These are phyloP conservation scores for Parnassius glacialis DNA, from an alignment of 2,888 invertebrate species.

Conservation along the genomic window DNA sequence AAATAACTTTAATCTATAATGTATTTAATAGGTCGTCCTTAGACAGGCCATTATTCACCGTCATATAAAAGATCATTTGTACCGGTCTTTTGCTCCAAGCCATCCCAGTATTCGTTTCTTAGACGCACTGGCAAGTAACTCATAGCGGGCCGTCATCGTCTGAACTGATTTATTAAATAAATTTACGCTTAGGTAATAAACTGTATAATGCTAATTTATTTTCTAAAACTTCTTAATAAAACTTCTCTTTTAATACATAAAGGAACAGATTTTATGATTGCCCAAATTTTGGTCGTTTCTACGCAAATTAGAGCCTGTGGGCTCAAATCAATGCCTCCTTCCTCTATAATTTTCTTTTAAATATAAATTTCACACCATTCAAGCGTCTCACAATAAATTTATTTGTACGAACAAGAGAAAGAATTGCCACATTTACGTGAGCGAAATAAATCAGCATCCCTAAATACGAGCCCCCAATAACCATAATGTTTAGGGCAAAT, in stretches of 20 bases:
- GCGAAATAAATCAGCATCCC: conserved; percentile 55
- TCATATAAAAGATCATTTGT: conserved; percentile 67
- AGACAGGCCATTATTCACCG: conserved; percentile 59
- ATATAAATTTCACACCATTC: conserved; percentile 17
- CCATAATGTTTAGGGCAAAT: conserved; percentile 54
- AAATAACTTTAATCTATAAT: conserved; percentile 34
- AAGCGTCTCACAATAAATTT: conserved; percentile 31
- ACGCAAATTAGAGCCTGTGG: too few relatives aligned
- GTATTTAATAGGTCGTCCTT: conserved; percentile 43
- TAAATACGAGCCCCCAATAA: conserved; percentile 46
- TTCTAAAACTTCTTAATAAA: conserved; percentile 34
- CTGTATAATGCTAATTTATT: conserved; percentile 54
- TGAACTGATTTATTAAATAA: conserved; percentile 73
- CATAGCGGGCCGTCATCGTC: conserved; percentile 60
- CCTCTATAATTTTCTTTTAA: conserved; percentile 30
- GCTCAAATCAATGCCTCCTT: too few relatives aligned
- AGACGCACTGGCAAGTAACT: conserved; percentile 50
- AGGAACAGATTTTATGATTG: background rate
- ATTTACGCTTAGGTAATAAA: conserved; percentile 65
- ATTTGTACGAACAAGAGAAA: conserved; percentile 24
- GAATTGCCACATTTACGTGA: conserved; percentile 13
- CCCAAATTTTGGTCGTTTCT: too few relatives aligned
- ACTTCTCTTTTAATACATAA: background rate
- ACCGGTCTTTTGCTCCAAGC: conserved; percentile 46
- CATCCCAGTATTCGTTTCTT: conserved; percentile 54